A percentile compares a stretch with the other conserved stretches of the same genome.
phyloP scores from a whole-genome alignment of 2,888 invertebrate genomes.

The Microlaimidae sp. region DNA sequence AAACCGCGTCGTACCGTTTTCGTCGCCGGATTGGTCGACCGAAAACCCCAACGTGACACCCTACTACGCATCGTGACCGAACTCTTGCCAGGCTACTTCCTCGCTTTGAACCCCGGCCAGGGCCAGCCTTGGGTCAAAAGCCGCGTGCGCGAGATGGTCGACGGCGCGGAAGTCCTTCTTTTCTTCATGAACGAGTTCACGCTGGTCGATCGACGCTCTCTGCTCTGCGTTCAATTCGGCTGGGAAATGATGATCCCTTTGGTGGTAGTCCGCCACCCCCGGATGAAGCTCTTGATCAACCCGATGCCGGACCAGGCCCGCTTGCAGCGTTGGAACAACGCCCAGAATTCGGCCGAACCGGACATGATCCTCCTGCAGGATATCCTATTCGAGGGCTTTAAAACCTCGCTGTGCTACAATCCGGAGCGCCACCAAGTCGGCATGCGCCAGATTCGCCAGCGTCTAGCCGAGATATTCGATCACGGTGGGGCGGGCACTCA shows the following conservation, averaged over 20 bases:
- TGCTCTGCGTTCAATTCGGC: conserved; percentile 22
- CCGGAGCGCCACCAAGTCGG: conserved; percentile 11
- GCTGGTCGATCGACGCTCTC: conserved; percentile 21
- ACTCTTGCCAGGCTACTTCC: conserved; percentile 21
- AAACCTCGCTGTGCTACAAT: not conserved
- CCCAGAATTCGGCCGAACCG: conserved; percentile 8
- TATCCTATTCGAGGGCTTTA: conserved; percentile 20
- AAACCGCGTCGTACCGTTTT: conserved; percentile 14
- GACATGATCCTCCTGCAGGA: conserved; percentile 23
- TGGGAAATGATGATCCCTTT: conserved; percentile 24
- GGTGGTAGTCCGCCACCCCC: conserved; percentile 22
- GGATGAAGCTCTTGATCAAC: conserved; percentile 21
- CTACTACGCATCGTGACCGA: conserved; percentile 20
- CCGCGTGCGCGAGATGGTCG: conserved; percentile 3
- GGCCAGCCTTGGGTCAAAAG: not conserved
- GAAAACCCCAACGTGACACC: conserved; percentile 21
- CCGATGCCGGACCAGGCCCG: not conserved
- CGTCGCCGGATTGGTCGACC: conserved; percentile 19
- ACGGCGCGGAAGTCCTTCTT: conserved; percentile 17
- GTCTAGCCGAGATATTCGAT: conserved; percentile 2
- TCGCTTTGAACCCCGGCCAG: conserved; percentile 7
- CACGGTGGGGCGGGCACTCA: not conserved
- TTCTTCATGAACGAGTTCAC: conserved; percentile 26
- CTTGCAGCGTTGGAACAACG: not conserved
- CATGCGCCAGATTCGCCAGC: conserved; percentile 17